phyloP scores from a whole-genome alignment of 2,797 vertebrate species.

The Trichosurus vulpecula region DNA sequence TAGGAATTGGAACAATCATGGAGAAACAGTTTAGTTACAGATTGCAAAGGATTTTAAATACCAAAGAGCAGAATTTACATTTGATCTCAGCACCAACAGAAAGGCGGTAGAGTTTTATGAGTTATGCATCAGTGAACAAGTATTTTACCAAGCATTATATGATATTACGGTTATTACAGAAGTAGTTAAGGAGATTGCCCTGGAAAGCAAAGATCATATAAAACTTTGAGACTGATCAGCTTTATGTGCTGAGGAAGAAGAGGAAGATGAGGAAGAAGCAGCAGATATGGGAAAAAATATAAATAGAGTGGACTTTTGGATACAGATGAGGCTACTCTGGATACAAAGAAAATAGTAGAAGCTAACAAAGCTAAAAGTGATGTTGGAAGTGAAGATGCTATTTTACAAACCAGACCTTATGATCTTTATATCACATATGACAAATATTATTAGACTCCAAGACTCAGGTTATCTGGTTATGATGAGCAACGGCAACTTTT shows the following conservation, averaged over 20 bases:
- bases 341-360: slow-evolving; percentile 94
- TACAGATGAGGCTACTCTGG: slow-evolving; percentile 90
- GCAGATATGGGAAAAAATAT: slow-evolving; percentile 99
- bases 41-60: too few relatives aligned
- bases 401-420: slow-evolving; percentile 97
- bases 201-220: slow-evolving; percentile 81
- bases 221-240: slow-evolving; percentile 83
- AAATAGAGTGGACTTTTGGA: too few relatives aligned
- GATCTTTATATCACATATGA: slow-evolving; percentile 99
- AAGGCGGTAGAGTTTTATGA: too few relatives aligned
- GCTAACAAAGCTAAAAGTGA: slow-evolving; percentile 91
- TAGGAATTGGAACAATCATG: too few relatives aligned
- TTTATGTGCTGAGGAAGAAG: slow-evolving; percentile 89
- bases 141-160: too few relatives aligned
- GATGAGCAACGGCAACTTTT: slow-evolving; percentile 96
- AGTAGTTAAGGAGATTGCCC: too few relatives aligned
- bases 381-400: slow-evolving; percentile 92
- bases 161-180: too few relatives aligned
- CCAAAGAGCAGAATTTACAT: too few relatives aligned
- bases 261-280: slow-evolving; percentile 93
- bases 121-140: too few relatives aligned
- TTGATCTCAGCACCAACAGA: too few relatives aligned
- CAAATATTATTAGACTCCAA: slow-evolving; percentile 98
- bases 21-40: too few relatives aligned
- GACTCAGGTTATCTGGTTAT: slow-evolving; percentile 98